Evolutionary conservation across 2,888 invertebrate species (phyloP).

Genomic region (Chrysopilus asiliformis): DNA sequence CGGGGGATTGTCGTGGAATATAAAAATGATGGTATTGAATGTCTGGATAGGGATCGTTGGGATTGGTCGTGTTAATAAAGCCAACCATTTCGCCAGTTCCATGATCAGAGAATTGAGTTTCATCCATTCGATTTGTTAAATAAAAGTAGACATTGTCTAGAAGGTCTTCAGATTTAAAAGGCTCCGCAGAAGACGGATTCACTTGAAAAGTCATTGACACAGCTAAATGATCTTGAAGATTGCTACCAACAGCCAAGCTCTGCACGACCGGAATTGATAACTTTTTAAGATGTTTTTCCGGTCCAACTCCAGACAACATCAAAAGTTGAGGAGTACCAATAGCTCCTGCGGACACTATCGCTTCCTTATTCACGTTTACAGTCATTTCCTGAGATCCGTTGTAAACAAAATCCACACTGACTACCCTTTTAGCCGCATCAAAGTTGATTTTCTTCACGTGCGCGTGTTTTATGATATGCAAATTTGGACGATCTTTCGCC

Average conservation of each 20-base stretch:
- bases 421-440: slow-evolving; percentile 1
- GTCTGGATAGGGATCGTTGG: slow-evolving; percentile 41
- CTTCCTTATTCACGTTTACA: slow-evolving; percentile 18
- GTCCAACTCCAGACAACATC: slow-evolving; percentile 24
- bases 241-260: slow-evolving; percentile 46
- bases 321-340: slow-evolving; percentile 23
- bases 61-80: slow-evolving; percentile 37
- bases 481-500: slow-evolving; percentile 29
- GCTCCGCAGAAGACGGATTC: slow-evolving; percentile 21
- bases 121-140: slow-evolving; percentile 22
- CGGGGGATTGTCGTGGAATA: slow-evolving; percentile 22
- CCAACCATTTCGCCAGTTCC: slow-evolving; percentile 33
- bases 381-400: slow-evolving; percentile 8
- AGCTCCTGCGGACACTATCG: slow-evolving; percentile 23
- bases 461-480: slow-evolving; percentile 38
- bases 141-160: slow-evolving; percentile 28
- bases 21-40: slow-evolving; percentile 37
- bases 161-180: slow-evolving; percentile 6
- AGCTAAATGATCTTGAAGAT: slow-evolving; percentile 69
- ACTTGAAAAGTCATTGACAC: slow-evolving; percentile 31
- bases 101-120: slow-evolving; percentile 23
- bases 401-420: slow-evolving; percentile 7
- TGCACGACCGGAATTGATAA: slow-evolving; percentile 17
- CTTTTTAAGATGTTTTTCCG: slow-evolving; percentile 14
- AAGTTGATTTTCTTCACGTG: slow-evolving; percentile 27